These are phyloP conservation scores for Coregonus clupeaformis DNA, from an alignment of 2,113 vertebrate species.

Conservation along the genomic window DNA sequence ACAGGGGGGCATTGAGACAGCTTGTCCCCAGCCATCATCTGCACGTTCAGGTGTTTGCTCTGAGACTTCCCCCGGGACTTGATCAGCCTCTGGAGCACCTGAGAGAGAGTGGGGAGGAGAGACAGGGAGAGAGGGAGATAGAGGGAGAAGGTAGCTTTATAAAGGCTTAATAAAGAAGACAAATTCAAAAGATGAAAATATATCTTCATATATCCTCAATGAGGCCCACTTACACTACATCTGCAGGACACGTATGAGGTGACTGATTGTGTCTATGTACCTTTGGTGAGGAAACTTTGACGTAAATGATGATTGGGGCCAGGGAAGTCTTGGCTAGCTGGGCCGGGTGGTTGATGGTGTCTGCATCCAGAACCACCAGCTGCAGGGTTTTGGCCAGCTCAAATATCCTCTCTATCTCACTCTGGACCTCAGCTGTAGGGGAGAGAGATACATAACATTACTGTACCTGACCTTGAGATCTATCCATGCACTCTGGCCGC, in stretches of 20 bases:
- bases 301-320: constrained; percentile 92
- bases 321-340: constrained; percentile 96
- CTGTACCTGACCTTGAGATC: constrained; percentile 5
- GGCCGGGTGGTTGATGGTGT: constrained; percentile 95
- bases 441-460: background rate
- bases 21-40: constrained; percentile 95
- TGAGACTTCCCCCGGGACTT: constrained; percentile 95
- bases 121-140: background rate
- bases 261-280: constrained; percentile 55
- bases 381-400: constrained; percentile 95
- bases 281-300: constrained; percentile 97
- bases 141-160: background rate
- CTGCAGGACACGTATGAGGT: background rate
- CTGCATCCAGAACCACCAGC: constrained; percentile 91
- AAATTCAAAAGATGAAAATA: background rate
- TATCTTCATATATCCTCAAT: background rate
- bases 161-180: too few relatives aligned
- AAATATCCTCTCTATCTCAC: constrained; percentile 95
- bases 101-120: constrained; percentile 4
- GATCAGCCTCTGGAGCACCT: constrained; percentile 92
- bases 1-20: constrained; percentile 94
- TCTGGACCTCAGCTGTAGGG: constrained; percentile 89
- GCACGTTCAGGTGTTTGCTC: constrained; percentile 94
- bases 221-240: background rate
- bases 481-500: background rate